Base-by-base conservation (phyloP, 2,888 invertebrate genomes). In the Dicyrtoma fusca region DNA sequence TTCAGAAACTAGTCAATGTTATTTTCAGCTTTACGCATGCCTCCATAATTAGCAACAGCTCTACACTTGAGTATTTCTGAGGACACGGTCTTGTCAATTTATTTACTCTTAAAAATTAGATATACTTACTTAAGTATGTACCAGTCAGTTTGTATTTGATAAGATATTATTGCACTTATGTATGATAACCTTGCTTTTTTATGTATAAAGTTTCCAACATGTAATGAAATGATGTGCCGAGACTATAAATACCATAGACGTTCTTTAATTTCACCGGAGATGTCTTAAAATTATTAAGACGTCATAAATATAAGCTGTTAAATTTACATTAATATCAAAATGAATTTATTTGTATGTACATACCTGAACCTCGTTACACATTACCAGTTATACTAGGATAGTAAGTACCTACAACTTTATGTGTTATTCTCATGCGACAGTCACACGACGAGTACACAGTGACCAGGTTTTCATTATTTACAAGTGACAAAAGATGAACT, bases 391-490 rank as follows among this genome's bases (percentile, higher is more conserved):
- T 53, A 53, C 21, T 53, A 21, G 2, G 11, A 53, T 21, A 49
- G 19, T 53, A 53, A 19, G 4, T 21, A 19, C 19, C 11, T 19
- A 53, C n/a, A n/a, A n/a, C n/a, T n/a, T 21, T 21, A 17, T 53
- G 10, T 53, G 17, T 53, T 53, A 10, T 17, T 21, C 8, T 53
- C n/a, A 53, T 10, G 8, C 10, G 53, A 2, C 21, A 53, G 53
- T 17, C 8, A 53, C 10, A 53, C 53, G 6, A 53, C 19, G 19
- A 53, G 21, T 53, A 53, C 21, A 10, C 10, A 53, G n/a, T 17
- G 21, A 53, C 53, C n/a, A 53, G 53, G 19, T 53, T 21, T 53
- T 53, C 21, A 53, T 53, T 21, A 53, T 53, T 53, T 17, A 53
- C 3, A 53, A 21, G 19, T 21, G 10, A 19, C 21, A 53, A 49